Conservation (phyloP, 2,888 invertebrate genomes). For the Hypsopygia costalis region DNA sequence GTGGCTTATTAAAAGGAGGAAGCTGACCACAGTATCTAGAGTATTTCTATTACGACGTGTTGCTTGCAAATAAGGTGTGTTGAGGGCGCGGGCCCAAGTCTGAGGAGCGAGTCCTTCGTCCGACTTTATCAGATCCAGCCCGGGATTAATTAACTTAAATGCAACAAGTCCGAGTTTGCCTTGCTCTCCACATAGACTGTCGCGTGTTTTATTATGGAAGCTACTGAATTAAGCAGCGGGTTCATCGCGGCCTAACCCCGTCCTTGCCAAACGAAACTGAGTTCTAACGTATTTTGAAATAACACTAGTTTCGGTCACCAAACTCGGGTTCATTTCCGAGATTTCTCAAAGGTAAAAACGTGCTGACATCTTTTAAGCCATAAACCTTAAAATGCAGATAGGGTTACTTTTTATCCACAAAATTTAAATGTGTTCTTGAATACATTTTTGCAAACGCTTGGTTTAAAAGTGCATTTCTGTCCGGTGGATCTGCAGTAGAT, state of each 20-base stretch:
- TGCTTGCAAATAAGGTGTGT: slow-evolving; percentile 30
- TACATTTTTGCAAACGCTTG: slow-evolving; percentile 11
- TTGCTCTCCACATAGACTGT: slow-evolving; percentile 66
- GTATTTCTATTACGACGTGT: slow-evolving; percentile 20
- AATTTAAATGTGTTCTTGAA: slow-evolving; percentile 8
- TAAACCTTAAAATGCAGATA: slow-evolving; percentile 9
- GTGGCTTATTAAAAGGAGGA: slow-evolving; percentile 7
- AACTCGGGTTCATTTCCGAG: slow-evolving; percentile 1
- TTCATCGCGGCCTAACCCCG: slow-evolving; percentile 21
- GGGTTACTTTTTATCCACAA: slow-evolving; percentile 8
- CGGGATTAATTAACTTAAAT: slow-evolving; percentile 77
- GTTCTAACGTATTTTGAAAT: slow-evolving; percentile 21
- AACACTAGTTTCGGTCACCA: slow-evolving; percentile 11
- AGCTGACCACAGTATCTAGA: slow-evolving; percentile 19
- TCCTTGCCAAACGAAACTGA: slow-evolving; percentile 23
- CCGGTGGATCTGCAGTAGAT: slow-evolving; percentile 25
- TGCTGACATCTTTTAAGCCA: slow-evolving; percentile 7
- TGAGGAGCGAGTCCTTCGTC: slow-evolving; percentile 45
- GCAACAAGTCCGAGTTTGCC: slow-evolving; percentile 77
- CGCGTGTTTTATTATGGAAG: slow-evolving; percentile 69
- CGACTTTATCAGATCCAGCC: slow-evolving; percentile 67
- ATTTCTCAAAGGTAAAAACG: slow-evolving; percentile 10
- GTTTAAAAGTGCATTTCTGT: slow-evolving; percentile 19
- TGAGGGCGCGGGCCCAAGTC: slow-evolving; percentile 22
- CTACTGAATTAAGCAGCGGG: slow-evolving; percentile 61